Evolutionary conservation across 2,113 vertebrate genomes (phyloP).

Genomic region (Erinaceus europaeus): DNA sequence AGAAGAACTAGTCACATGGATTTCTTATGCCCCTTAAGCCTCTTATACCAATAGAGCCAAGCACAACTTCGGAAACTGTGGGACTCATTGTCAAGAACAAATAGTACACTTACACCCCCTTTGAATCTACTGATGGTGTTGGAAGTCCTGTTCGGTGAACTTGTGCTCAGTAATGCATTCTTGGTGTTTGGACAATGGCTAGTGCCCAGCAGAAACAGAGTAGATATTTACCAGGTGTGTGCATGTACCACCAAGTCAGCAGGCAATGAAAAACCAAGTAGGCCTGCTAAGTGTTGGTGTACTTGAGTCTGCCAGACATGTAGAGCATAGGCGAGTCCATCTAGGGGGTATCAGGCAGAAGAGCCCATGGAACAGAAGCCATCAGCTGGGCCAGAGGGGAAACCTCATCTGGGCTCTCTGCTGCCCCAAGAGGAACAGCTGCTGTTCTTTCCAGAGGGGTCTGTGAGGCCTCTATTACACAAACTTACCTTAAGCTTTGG

Average conservation of each 20-base stretch:
- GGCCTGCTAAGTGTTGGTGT: not conserved
- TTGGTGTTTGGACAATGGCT: not conserved
- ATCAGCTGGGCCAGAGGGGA: not conserved
- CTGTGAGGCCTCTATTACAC: not conserved
- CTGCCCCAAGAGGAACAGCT: not conserved
- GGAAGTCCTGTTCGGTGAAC: not conserved
- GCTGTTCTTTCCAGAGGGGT: not conserved
- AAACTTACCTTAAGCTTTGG: not conserved
- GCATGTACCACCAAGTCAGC: not conserved
- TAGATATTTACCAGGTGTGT: not conserved
- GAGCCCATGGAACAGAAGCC: not conserved
- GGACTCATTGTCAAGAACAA: not conserved
- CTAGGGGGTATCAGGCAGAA: not conserved
- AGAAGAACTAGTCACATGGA: too few relatives aligned
- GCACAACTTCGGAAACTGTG: not conserved
- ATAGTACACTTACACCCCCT: not conserved
- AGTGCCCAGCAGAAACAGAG: not conserved
- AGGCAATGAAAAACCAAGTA: not conserved
- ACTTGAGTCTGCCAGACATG: not conserved
- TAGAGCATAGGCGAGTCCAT: not conserved
- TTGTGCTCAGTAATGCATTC: not conserved
- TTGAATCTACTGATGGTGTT: not conserved
- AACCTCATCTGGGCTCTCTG: not conserved
- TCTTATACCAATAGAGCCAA: slow-evolving; percentile 13
- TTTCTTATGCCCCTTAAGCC: too few relatives aligned